Percentiles rank a stretch among this genome's conserved stretches.
These are phyloP conservation scores for Corvus hawaiiensis DNA, from an alignment of 2,113 vertebrate genomes.

Conservation along the genomic window DNA sequence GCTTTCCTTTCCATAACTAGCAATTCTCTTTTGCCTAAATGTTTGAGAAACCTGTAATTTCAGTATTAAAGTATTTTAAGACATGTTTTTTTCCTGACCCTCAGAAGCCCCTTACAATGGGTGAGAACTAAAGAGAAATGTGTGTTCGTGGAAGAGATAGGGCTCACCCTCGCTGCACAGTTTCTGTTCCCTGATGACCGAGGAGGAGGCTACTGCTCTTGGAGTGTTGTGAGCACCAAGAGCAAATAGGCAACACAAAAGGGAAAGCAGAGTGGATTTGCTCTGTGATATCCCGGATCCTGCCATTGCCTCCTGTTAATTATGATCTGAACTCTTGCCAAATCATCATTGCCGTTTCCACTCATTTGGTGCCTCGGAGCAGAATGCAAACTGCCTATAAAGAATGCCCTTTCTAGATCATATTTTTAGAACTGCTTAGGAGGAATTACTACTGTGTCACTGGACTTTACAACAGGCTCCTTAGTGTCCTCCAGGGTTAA, in stretches of 20 bases:
- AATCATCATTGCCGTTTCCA: neutral
- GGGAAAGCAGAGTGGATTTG: neutral
- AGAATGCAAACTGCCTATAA: conserved; percentile 24
- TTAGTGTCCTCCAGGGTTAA: neutral
- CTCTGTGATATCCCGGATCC: neutral
- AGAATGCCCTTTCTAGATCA: conserved; percentile 23
- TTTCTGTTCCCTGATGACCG: neutral
- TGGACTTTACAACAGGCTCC: neutral
- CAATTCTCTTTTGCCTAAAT: neutral
- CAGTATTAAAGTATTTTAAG: neutral
- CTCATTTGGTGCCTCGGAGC: neutral
- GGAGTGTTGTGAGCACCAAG: neutral
- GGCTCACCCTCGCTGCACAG: neutral
- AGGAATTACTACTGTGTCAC: conserved; percentile 13
- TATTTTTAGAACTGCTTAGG: conserved; percentile 47
- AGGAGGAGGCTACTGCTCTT: neutral
- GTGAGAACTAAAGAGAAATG: neutral
- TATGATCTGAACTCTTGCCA: conserved; percentile 29
- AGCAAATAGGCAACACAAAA: neutral
- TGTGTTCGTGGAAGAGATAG: neutral
- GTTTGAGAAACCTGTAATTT: neutral
- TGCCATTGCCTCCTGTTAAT: conserved; percentile 25
- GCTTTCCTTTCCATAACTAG: neutral
- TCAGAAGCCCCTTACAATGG: neutral
- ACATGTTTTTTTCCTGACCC: neutral